Base-by-base conservation (phyloP, 1,140 invertebrate species). In the Solenopsis fugax region DNA sequence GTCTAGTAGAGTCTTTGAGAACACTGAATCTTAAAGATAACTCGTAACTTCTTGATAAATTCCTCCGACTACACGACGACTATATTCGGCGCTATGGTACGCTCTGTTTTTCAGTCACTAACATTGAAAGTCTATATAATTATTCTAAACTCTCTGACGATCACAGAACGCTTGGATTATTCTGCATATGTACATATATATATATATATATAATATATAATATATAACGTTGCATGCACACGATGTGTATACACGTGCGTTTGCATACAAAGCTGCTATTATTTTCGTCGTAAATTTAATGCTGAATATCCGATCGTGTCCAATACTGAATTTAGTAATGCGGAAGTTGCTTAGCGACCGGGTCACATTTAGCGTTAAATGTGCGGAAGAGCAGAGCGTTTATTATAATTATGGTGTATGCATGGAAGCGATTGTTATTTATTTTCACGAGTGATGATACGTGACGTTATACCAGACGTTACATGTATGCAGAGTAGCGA, bases 341-440 rank as follows among this genome's bases (percentile, higher is more conserved):
- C 4, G 56, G 21, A 77, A 48, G 50, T 78, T 21, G 58, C 24
- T 0, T 5, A 58, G 2, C 21, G 41, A 13, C 10, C 37, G 37
- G 52, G 16, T 34, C 1, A 21, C 1, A 34, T 60, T 73, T 62
- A 62, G 48, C 18, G 18, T 60, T 75, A 62, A 75, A 75, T 54
- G 7, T 45, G 24, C 58, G 34, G 34, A 52, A 50, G 24, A 62
- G 29, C 34, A 37, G 56, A 48, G 41, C 50, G 73, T 85, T 65
- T 65, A 85, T 85, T 78, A 48, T 48, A 65, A 80, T 80, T 80
- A 80, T 4, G 29, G 24, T 80, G 62, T 88, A 75, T 67, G 24
- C 65, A 71, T 86, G 54, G 45, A 73, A 71, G 73, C 45, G 72
- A 88, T 76, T 86, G 67, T 89, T 89, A 90, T 89, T 91, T 91